Evolutionary conservation across 64 coral and sea anemone species (phyloP), one percentile per base, ranked within the genome.

Genomic region (Pocillopora verrucosa): DNA sequence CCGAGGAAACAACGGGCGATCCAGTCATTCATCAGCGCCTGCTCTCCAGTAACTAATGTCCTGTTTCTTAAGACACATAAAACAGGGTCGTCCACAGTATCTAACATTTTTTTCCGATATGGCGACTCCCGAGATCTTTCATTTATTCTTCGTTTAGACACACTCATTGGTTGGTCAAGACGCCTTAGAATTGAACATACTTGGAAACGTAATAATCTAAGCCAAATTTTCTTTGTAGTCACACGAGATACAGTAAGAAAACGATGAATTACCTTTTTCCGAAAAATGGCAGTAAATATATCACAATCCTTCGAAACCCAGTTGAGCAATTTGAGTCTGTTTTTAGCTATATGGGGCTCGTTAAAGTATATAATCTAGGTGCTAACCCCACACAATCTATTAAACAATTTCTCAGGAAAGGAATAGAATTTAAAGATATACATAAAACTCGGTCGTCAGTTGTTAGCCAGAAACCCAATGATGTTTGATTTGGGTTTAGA

Each of bases 401-500:
- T n/a, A 20, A 79, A 4, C 60, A 41, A 68, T 89, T 72, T 45
- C 74, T 89, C 7, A 74, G 22, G 10, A 89, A 65, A 22, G 59
- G 61, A 11, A 76, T 60, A 0, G 17, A 74, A 37, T 76, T 77
- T 56, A 17, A 75, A 35, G 61, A 61, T 4, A 5, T 77, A 36
- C 19, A 75, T 59, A 78, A 36, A 11, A 64, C 10, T 1, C 14
- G 26, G 20, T 36, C 65, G 30, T 10, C 87, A 34, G 56, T 59
- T n/a, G 6, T 58, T 89, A 26, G 36, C 64, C 7, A 34, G 87
- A 61, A 89, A 89, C 78, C 87, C 74, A 2, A 89, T 78, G 87
- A 34, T 78, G 14, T 89, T 89, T 74, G 87, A 89, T 25, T 56
- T 89, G 34, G 87, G 87, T 16, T 76, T 89, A 2, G 87, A 75